These are phyloP conservation scores for Hippasteria phrygiana DNA, from an alignment of 53 echinoderm and acorn worm genomes.

Conservation along the genomic window DNA sequence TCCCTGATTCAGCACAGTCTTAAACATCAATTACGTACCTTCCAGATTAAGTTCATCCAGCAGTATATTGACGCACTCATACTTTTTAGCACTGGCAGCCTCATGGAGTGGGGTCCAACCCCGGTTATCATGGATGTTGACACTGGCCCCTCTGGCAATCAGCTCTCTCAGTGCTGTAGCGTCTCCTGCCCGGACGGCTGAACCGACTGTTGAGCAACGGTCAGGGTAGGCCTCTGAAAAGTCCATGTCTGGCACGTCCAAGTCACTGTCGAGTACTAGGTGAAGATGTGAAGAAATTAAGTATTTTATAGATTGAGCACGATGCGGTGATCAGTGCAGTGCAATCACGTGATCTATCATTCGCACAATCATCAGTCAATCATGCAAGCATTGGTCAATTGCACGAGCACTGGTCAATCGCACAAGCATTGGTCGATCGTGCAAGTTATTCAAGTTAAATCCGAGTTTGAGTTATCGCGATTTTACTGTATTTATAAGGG, in stretches of 20 bases:
- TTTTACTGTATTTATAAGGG: too few relatives aligned
- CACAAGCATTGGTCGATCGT: too few relatives aligned
- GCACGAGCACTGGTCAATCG: too few relatives aligned
- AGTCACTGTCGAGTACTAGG: too few relatives aligned
- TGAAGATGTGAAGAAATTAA: too few relatives aligned
- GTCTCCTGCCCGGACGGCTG: slow-evolving; percentile 79
- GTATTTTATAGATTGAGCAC: too few relatives aligned
- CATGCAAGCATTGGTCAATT: too few relatives aligned
- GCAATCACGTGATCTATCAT: too few relatives aligned
- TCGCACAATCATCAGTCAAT: too few relatives aligned
- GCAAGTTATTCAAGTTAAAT: too few relatives aligned
- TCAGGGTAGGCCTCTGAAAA: slow-evolving; percentile 82
- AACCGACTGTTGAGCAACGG: slow-evolving; percentile 77
- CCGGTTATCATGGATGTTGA: slow-evolving; percentile 83
- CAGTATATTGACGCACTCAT: slow-evolving; percentile 77
- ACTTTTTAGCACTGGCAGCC: slow-evolving; percentile 78
- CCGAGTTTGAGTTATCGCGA: too few relatives aligned
- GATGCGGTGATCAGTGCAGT: too few relatives aligned
- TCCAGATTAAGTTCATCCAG: slow-evolving; percentile 61
- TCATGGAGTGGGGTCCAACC: slow-evolving; percentile 97
- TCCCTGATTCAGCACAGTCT: not conserved
- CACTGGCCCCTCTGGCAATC: slow-evolving; percentile 67
- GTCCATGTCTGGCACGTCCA: slow-evolving; percentile 56
- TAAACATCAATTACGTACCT: not conserved
- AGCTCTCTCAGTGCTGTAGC: slow-evolving; percentile 57